Conservation (phyloP, 2,797 vertebrate species). For the Sebastiscus albofasciatus region DNA sequence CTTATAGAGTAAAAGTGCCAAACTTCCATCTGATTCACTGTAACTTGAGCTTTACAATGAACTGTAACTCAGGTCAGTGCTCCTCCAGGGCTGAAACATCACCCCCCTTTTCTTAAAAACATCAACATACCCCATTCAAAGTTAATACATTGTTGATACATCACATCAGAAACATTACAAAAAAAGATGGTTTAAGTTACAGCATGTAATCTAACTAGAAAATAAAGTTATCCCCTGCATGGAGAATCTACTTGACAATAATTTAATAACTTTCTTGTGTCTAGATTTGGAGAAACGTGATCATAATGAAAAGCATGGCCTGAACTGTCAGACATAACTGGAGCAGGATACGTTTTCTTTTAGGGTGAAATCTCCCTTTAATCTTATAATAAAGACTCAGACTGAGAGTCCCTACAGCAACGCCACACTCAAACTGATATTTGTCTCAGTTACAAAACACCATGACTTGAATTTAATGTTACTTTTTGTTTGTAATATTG, state of each 20-base stretch:
- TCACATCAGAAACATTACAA: not conserved
- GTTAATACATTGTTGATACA: not conserved
- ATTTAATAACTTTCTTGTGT: not conserved
- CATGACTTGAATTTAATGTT: not conserved
- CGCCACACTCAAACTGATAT: not conserved
- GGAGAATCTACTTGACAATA: not conserved
- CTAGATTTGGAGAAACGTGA: not conserved
- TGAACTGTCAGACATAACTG: not conserved
- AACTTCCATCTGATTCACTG: constrained; percentile 51
- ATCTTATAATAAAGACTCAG: not conserved
- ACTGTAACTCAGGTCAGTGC: constrained; percentile 23
- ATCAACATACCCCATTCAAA: constrained; percentile 29
- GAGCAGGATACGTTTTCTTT: not conserved
- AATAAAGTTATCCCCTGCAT: not conserved
- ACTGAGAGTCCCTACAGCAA: not conserved
- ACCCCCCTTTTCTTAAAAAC: constrained; percentile 1
- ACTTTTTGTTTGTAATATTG: not conserved
- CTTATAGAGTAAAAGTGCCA: constrained; percentile 25
- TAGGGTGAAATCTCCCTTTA: not conserved
- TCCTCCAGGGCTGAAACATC: not conserved
- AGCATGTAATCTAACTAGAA: not conserved
- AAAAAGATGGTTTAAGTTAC: constrained; percentile 2
- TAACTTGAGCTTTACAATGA: constrained; percentile 45
- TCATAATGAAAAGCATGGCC: constrained; percentile 1
- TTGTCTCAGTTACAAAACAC: not conserved